Percentiles rank a stretch among this genome's conserved stretches.
Conservation (phyloP, 2,113 vertebrate genomes). For the Brienomyrus longianalis region DNA sequence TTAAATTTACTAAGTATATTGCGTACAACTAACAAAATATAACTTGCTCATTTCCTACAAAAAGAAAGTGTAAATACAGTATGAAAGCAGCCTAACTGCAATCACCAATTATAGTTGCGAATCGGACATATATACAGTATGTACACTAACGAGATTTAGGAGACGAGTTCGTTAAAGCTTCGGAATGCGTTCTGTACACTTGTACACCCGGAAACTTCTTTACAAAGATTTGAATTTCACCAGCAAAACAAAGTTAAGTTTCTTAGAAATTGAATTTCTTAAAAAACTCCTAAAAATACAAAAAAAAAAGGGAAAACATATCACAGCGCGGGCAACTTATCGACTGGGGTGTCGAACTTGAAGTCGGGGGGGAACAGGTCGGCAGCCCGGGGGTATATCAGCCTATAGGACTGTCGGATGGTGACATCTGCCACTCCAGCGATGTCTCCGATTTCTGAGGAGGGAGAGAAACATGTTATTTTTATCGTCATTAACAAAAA, state of each 20-base stretch:
- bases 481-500: neutral
- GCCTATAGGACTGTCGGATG: constrained; percentile 91
- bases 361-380: constrained; percentile 96
- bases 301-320: constrained; percentile 29
- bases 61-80: constrained; percentile 74
- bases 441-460: constrained; percentile 92
- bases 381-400: constrained; percentile 94
- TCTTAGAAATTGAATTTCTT: constrained; percentile 40
- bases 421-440: constrained; percentile 99
- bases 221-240: constrained; percentile 38
- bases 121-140: constrained; percentile 56
- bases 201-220: constrained; percentile 42
- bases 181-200: constrained; percentile 60
- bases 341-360: constrained; percentile 97
- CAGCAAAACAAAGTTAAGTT: constrained; percentile 32
- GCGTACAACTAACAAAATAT: constrained; percentile 74
- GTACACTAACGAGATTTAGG: constrained; percentile 53
- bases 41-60: constrained; percentile 78
- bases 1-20: constrained; percentile 19
- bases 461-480: neutral
- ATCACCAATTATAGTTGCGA: constrained; percentile 43
- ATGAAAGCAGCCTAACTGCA: constrained; percentile 73
- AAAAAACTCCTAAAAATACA: constrained; percentile 36
- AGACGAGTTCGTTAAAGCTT: constrained; percentile 46
- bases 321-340: constrained; percentile 94